A percentile compares a stretch with the other conserved stretches of the same genome.
These are phyloP conservation scores for Noctua janthe DNA, from an alignment of 2,888 invertebrate species.

Conservation along the genomic window DNA sequence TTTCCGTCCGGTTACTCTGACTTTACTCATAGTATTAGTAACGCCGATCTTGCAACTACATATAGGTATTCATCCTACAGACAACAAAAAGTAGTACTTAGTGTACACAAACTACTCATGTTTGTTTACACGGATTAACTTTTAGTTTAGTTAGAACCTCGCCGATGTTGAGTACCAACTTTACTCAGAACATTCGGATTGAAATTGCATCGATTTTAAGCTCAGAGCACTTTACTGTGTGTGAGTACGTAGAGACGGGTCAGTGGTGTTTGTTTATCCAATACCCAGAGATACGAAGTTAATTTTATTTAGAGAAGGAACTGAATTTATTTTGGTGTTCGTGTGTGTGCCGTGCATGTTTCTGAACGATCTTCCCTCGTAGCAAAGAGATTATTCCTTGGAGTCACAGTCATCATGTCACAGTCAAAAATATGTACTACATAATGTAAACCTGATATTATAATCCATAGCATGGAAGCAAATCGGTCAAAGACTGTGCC, in stretches of 20 bases:
- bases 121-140: slow-evolving; percentile 31
- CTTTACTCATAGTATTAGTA: background rate
- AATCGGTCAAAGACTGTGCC: background rate
- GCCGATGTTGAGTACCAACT: slow-evolving; percentile 27
- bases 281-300: slow-evolving; percentile 6
- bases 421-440: background rate
- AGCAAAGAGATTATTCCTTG: background rate
- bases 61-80: background rate
- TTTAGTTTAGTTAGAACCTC: slow-evolving; percentile 18
- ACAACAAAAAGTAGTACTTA: slow-evolving; percentile 7
- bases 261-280: slow-evolving; percentile 33
- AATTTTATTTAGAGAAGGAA: slow-evolving; percentile 21
- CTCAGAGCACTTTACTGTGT: slow-evolving; percentile 33
- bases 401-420: background rate
- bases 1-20: too few species aligned
- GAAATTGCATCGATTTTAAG: slow-evolving; percentile 60
- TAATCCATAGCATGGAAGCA: background rate
- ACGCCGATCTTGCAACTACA: background rate
- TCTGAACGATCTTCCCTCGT: background rate
- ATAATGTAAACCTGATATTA: background rate
- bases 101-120: slow-evolving; percentile 11
- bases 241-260: slow-evolving; percentile 29
- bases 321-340: background rate
- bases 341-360: background rate
- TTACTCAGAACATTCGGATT: slow-evolving; percentile 33